phyloP scores from a whole-genome alignment of 2,888 invertebrate genomes.

The Liodrosophila aerea region DNA sequence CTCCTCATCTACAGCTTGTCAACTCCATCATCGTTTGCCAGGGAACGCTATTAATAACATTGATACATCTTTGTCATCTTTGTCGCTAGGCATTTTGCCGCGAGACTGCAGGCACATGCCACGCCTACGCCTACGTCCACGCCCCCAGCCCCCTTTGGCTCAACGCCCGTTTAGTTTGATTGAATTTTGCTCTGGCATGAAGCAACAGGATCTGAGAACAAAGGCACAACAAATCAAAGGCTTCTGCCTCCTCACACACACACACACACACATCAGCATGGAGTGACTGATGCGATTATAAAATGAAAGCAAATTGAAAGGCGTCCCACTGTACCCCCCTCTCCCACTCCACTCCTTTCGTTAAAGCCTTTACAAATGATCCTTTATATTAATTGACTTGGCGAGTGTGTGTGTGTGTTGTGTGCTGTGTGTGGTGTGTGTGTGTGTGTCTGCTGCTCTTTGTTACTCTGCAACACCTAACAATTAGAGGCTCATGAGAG shows the following conservation, averaged over 20 bases:
- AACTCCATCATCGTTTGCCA: conserved; percentile 66
- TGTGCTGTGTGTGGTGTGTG: not conserved
- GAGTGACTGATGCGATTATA: conserved; percentile 65
- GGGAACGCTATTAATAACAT: conserved; percentile 75
- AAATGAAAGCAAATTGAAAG: conserved; percentile 61
- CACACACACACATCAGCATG: too few species aligned
- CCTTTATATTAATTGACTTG: conserved; percentile 45
- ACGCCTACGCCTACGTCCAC: conserved; percentile 2
- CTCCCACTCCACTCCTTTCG: too few species aligned
- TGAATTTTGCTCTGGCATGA: conserved; percentile 35
- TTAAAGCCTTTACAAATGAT: not conserved
- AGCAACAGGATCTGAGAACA: conserved; percentile 6
- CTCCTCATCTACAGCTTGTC: conserved; percentile 25
- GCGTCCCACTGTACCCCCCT: conserved; percentile 12
- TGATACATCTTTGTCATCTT: conserved; percentile 67
- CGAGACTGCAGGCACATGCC: conserved; percentile 1
- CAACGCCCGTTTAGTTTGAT: conserved; percentile 48
- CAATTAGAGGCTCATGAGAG: conserved; percentile 44
- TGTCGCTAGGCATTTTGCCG: conserved; percentile 40
- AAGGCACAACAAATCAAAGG: conserved; percentile 46
- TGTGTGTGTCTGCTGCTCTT: conserved; percentile 1
- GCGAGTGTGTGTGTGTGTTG: conserved; percentile 9
- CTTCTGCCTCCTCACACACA: conserved; percentile 29
- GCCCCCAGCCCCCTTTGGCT: not conserved
- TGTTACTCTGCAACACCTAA: conserved; percentile 40